Percentiles rank a stretch among this genome's conserved stretches.
phyloP scores from a whole-genome alignment of 1,140 invertebrate species.

The Papilio glaucus region DNA sequence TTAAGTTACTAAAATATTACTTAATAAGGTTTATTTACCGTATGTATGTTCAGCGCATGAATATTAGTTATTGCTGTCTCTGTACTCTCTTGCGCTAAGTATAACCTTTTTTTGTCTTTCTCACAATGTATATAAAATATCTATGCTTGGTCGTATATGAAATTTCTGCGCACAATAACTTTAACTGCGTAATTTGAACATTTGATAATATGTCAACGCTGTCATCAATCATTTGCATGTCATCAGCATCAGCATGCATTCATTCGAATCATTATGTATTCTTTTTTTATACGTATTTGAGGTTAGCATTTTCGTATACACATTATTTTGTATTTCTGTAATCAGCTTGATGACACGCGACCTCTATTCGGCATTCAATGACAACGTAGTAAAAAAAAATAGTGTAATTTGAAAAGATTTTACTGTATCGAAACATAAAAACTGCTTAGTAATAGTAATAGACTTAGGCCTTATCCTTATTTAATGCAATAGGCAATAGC shows the following conservation, averaged over 20 bases:
- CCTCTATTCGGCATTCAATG: conserved; percentile 30
- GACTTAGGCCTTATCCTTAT: no score
- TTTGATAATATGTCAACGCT: conserved; percentile 29
- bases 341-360: conserved; percentile 35
- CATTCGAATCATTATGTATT: conserved; percentile 13
- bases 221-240: conserved; percentile 33
- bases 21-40: no score
- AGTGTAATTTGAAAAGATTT: conserved; percentile 28
- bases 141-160: not conserved
- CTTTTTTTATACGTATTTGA: conserved; percentile 27
- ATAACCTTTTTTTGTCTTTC: no score
- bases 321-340: conserved; percentile 34
- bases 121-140: no score
- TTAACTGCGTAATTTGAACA: conserved; percentile 30
- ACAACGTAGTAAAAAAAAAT: conserved; percentile 31
- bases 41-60: no score
- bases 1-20: no score
- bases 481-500: no score
- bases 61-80: no score
- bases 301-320: conserved; percentile 26
- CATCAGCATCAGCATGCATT: conserved; percentile 30
- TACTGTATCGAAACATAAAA: not conserved
- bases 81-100: no score
- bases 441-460: not conserved
- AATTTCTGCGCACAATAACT: conserved; percentile 26